Conservation (phyloP, 2,113 vertebrate species). For the Australoheros scitulus region DNA sequence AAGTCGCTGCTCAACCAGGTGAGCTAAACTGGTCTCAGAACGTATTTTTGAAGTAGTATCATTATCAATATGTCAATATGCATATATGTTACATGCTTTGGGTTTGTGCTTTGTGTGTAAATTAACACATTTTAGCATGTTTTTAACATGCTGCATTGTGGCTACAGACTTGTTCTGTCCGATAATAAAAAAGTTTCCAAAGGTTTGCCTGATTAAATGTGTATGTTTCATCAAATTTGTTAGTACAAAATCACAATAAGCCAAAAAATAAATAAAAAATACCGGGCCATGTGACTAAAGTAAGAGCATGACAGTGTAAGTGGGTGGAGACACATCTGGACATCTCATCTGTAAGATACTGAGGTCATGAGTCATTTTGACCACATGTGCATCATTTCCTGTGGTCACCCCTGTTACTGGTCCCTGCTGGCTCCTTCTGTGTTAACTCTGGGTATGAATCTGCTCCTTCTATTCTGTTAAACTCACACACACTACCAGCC, state of each 20-base stretch:
- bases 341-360: slow-evolving; percentile 68
- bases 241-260: neutral
- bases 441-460: slow-evolving; percentile 39
- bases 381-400: slow-evolving; percentile 71
- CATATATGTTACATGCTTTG: neutral
- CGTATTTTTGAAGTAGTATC: neutral
- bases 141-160: neutral
- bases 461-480: slow-evolving; percentile 43
- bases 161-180: neutral
- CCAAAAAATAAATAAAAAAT: slow-evolving; percentile 6
- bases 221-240: neutral
- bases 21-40: no score
- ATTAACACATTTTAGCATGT: neutral
- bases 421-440: slow-evolving; percentile 15
- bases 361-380: slow-evolving; percentile 72
- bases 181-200: neutral
- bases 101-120: neutral
- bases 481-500: slow-evolving; percentile 11
- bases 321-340: slow-evolving; percentile 64
- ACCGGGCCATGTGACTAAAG: slow-evolving; percentile 18
- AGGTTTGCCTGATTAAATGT: neutral
- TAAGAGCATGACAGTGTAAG: neutral
- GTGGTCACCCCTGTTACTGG: slow-evolving; percentile 51
- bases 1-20: no score
- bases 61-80: neutral